Conservation (phyloP, 2,797 vertebrate genomes). For the Phoebastria nigripes region DNA sequence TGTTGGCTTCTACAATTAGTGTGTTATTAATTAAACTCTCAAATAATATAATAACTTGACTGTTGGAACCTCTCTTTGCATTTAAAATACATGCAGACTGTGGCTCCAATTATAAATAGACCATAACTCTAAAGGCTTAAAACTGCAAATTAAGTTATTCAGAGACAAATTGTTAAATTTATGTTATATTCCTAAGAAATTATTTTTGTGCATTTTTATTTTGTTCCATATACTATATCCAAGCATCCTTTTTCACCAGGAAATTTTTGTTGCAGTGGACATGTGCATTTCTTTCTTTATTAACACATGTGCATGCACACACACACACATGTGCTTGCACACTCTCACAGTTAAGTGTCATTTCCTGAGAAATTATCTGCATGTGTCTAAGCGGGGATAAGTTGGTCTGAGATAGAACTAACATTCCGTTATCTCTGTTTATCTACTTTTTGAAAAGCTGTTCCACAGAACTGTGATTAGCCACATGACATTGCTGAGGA, state of each 20-base stretch:
- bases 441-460: not conserved
- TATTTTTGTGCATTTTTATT: not conserved
- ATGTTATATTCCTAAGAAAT: not conserved
- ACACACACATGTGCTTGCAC: not conserved
- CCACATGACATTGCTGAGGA: not conserved
- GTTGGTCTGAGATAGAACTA: not conserved
- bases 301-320: not conserved
- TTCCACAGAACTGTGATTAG: not conserved
- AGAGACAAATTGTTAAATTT: conserved; percentile 44
- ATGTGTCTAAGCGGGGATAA: not conserved
- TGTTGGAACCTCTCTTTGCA: conserved; percentile 69
- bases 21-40: conserved; percentile 78
- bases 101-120: conserved; percentile 70
- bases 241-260: not conserved
- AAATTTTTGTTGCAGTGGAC: not conserved
- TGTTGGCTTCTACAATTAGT: conserved; percentile 68
- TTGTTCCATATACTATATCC: not conserved
- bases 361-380: not conserved
- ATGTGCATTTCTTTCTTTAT: not conserved
- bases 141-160: conserved; percentile 61
- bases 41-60: conserved; percentile 71
- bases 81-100: conserved; percentile 70
- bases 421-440: not conserved
- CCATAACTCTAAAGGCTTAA: conserved; percentile 40
- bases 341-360: not conserved